These are phyloP conservation scores for Neodon shergylaensis DNA, from an alignment of 2,113 vertebrate genomes.

Conservation along the genomic window DNA sequence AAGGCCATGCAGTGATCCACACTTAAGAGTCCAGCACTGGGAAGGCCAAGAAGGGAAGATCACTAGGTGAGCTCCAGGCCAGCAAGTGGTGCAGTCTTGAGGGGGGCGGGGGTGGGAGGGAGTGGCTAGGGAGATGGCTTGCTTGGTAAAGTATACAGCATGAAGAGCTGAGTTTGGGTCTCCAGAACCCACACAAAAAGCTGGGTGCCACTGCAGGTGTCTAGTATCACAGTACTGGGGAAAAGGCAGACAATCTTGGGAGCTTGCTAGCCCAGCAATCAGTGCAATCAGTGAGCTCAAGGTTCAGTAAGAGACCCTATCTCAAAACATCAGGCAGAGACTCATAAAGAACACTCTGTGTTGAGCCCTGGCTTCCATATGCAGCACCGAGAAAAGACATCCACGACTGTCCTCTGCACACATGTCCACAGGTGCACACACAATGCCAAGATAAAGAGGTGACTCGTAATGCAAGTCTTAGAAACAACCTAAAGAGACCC, in stretches of 20 bases:
- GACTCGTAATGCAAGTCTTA: background rate
- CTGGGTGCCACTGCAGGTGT: background rate
- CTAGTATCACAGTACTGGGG: too few species aligned
- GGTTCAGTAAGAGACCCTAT: background rate
- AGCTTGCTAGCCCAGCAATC: background rate
- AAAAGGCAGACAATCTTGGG: background rate
- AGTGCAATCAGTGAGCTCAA: background rate
- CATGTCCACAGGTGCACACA: background rate
- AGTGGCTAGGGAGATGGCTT: background rate
- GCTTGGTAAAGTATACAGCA: background rate
- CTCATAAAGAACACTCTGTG: background rate
- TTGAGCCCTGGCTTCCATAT: background rate
- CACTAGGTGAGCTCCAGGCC: background rate
- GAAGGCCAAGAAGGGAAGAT: background rate
- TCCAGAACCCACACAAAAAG: background rate
- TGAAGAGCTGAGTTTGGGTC: background rate
- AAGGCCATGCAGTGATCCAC: background rate
- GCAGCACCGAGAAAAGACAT: background rate
- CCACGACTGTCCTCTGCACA: background rate
- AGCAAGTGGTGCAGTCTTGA: background rate
- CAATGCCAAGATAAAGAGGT: background rate
- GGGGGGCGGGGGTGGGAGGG: accelerated
- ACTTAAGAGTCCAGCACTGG: background rate
- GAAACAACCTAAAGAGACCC: conserved; percentile 31
- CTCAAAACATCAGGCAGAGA: background rate